Percentiles rank a stretch among this genome's conserved stretches.
Conservation (phyloP, 2,888 invertebrate species). For the Lottia gigantea region DNA sequence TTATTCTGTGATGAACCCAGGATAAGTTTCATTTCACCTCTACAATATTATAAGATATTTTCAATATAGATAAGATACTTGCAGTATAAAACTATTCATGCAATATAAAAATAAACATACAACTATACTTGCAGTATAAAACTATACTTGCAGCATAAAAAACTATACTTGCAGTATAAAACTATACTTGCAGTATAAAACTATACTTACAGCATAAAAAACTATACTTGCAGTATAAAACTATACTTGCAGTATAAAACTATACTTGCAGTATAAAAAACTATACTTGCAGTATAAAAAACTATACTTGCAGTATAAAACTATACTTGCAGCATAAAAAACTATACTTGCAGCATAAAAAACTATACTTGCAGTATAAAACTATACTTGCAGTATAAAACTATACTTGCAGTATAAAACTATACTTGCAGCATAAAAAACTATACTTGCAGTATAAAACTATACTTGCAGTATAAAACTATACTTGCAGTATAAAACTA, state of each 20-base stretch:
- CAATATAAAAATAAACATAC: too few relatives aligned
- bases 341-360: not conserved
- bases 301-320: too few relatives aligned
- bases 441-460: not conserved
- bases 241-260: not conserved
- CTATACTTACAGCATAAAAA: too few relatives aligned
- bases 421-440: too few relatives aligned
- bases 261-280: not conserved
- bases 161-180: slow-evolving; percentile 1
- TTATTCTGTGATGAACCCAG: slow-evolving; percentile 25
- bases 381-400: too few relatives aligned
- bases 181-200: not conserved
- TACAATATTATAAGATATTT: slow-evolving; percentile 24
- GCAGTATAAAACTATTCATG: not conserved
- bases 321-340: too few relatives aligned
- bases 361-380: not conserved
- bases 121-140: too few relatives aligned
- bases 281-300: too few relatives aligned
- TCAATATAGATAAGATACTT: not conserved
- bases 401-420: too few relatives aligned
- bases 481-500: too few relatives aligned
- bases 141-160: too few relatives aligned
- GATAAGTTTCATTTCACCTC: slow-evolving; percentile 53
- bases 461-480: not conserved
- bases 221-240: too few relatives aligned